A percentile compares a stretch with the other conserved stretches of the same genome.
These are phyloP conservation scores for Nestor notabilis DNA, from an alignment of 2,113 vertebrate genomes.

Conservation along the genomic window DNA sequence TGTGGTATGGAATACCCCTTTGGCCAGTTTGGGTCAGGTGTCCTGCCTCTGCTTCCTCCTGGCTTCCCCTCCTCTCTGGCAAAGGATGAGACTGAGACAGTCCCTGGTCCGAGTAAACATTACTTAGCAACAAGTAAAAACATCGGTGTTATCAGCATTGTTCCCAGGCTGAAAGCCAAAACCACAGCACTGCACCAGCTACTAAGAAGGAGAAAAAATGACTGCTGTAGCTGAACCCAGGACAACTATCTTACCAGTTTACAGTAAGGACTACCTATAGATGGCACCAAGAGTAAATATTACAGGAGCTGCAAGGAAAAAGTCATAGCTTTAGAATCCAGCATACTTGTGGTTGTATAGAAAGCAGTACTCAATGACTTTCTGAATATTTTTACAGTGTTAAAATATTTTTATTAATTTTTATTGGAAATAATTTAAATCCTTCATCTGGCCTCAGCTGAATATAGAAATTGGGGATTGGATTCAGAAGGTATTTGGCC, in stretches of 20 bases:
- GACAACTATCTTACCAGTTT: not conserved
- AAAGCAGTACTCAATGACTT: not conserved
- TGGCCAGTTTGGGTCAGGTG: too few species aligned
- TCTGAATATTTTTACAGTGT: not conserved
- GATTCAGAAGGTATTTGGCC: not conserved
- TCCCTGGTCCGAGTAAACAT: too few species aligned
- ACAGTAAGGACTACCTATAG: conserved; percentile 7
- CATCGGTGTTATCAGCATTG: too few species aligned
- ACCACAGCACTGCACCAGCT: too few species aligned
- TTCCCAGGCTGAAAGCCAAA: too few species aligned
- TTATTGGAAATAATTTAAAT: not conserved
- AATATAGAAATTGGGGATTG: not conserved
- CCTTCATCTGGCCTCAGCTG: not conserved
- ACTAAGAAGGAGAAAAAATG: too few species aligned
- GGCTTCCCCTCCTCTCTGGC: too few species aligned
- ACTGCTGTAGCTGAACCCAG: too few species aligned
- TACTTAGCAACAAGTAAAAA: too few species aligned
- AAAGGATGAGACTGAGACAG: too few species aligned
- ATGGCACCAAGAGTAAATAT: conserved; percentile 36
- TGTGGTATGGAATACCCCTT: too few species aligned
- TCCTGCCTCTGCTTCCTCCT: too few species aligned
- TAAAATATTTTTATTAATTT: not conserved
- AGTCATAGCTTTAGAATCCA: not conserved
- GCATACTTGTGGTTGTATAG: not conserved
- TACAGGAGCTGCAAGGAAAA: not conserved